These are phyloP conservation scores for Clunio marinus DNA, from an alignment of 2,888 invertebrate genomes.

Conservation along the genomic window DNA sequence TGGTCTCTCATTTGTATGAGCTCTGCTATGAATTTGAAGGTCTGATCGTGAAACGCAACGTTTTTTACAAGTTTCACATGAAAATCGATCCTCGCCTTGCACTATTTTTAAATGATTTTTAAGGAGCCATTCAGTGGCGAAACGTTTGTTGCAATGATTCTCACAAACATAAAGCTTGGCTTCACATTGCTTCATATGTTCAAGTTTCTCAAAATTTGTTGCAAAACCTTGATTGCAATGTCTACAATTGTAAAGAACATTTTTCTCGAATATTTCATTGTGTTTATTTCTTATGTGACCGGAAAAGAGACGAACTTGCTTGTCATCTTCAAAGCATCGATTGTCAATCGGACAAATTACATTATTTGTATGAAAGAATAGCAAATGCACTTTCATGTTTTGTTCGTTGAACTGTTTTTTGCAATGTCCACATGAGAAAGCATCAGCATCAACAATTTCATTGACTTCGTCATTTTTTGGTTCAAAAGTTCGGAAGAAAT, in stretches of 20 bases:
- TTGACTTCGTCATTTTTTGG: background rate
- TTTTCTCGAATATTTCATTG: constrained; percentile 19
- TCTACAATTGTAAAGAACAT: background rate
- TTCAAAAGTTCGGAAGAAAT: background rate
- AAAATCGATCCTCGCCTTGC: background rate
- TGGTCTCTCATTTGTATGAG: constrained; percentile 20
- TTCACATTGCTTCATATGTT: constrained; percentile 30
- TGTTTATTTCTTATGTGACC: constrained; percentile 18
- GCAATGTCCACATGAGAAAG: background rate
- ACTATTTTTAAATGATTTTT: background rate
- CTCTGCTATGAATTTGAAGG: constrained; percentile 18
- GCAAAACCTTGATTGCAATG: background rate
- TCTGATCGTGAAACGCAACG: constrained; percentile 6
- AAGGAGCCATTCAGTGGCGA: background rate
- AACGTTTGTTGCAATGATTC: constrained; percentile 12
- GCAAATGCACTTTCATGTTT: constrained; percentile 1
- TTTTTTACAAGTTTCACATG: constrained; percentile 8
- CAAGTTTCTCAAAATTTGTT: constrained; percentile 10
- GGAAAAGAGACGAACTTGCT: background rate
- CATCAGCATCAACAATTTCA: background rate
- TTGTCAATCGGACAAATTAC: background rate
- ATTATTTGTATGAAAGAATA: background rate
- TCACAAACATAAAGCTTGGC: constrained; percentile 4
- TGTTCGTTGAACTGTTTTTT: background rate
- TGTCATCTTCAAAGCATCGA: background rate